These are phyloP conservation scores for Protosalanx chinensis DNA, from an alignment of 2,797 vertebrate species.

Conservation along the genomic window DNA sequence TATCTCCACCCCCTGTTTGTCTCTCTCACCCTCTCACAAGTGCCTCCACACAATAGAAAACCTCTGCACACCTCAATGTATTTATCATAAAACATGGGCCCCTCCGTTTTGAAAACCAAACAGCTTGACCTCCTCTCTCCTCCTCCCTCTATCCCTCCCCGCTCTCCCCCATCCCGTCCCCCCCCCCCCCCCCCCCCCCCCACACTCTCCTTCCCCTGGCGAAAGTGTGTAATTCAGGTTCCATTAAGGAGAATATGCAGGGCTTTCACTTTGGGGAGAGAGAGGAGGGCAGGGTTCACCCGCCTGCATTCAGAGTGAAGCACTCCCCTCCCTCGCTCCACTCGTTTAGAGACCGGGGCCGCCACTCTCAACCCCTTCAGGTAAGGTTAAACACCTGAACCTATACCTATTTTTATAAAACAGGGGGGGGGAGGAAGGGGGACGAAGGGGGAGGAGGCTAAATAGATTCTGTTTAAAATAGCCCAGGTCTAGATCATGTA, in stretches of 20 bases:
- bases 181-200: background rate
- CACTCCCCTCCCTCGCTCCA: conserved; percentile 11
- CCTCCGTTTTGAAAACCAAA: conserved; percentile 40
- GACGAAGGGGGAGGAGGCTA: conserved; percentile 5
- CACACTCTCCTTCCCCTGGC: conserved; percentile 28
- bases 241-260: conserved; percentile 58
- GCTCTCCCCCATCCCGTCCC: background rate
- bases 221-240: conserved; percentile 53
- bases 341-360: conserved; percentile 38
- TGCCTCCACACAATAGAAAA: conserved; percentile 32
- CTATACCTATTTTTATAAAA: conserved; percentile 37
- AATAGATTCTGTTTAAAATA: conserved; percentile 39
- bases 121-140: conserved; percentile 34
- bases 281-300: conserved; percentile 45
- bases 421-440: background rate
- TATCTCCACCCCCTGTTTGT: background rate
- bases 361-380: conserved; percentile 37
- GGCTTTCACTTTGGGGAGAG: conserved; percentile 44
- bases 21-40: conserved; percentile 19
- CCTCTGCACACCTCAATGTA: conserved; percentile 33
- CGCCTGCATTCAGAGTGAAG: conserved; percentile 39
- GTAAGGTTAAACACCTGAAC: conserved; percentile 43
- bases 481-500: conserved; percentile 16
- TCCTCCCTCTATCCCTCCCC: conserved; percentile 9
- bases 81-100: conserved; percentile 46